Evolutionary conservation across 2,888 invertebrate species (phyloP).

Genomic region (Acleris literana): DNA sequence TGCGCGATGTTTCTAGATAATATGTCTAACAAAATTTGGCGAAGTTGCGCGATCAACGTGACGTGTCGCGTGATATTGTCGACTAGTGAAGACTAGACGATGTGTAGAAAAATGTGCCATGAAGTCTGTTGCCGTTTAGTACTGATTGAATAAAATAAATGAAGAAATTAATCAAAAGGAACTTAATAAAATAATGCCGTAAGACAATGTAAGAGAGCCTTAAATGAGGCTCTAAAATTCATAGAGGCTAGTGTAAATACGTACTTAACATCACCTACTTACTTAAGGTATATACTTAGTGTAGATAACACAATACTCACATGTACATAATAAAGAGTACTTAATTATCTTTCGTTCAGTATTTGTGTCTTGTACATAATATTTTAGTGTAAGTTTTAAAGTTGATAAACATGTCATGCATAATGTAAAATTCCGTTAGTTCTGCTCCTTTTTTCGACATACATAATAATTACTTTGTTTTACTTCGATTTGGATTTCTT

Average conservation of each 20-base stretch:
- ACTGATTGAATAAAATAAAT: no score
- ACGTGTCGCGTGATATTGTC: no score
- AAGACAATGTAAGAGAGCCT: slow-evolving; percentile 14
- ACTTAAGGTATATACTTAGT: slow-evolving; percentile 37
- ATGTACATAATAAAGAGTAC: slow-evolving; percentile 37
- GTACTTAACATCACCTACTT: slow-evolving; percentile 36
- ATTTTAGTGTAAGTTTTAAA: neutral
- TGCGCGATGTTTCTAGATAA: no score
- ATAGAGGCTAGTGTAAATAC: slow-evolving; percentile 38
- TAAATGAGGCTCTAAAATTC: slow-evolving; percentile 26
- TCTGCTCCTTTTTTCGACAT: no score
- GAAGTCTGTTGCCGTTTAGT: neutral
- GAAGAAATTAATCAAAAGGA: no score
- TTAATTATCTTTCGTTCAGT: slow-evolving; percentile 51
- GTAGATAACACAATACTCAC: slow-evolving; percentile 46
- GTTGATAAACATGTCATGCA: neutral
- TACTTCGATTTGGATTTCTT: no score
- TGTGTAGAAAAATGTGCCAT: slow-evolving; percentile 11
- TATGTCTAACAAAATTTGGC: no score
- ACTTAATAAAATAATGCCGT: no score
- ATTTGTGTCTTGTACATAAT: slow-evolving; percentile 50
- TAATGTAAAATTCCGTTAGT: no score
- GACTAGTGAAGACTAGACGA: no score
- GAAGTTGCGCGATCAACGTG: no score
- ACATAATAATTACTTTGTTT: no score